Conservation (phyloP, 1,140 invertebrate species). For the Diabrotica undecimpunctata region DNA sequence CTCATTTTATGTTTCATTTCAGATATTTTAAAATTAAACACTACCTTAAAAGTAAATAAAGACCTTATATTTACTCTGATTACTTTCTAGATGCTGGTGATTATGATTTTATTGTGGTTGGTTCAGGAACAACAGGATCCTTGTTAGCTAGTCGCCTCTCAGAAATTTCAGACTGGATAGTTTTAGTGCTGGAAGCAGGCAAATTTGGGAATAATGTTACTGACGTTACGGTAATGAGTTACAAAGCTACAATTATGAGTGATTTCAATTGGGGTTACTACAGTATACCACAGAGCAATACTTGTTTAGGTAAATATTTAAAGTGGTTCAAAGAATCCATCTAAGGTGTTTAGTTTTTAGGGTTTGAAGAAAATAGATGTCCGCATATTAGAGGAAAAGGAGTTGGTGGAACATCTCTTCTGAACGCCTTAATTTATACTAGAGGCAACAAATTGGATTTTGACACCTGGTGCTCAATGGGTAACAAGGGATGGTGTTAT, state of each 20-base stretch:
- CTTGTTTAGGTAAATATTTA: slow-evolving; percentile 23
- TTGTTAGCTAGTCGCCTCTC: slow-evolving; percentile 79
- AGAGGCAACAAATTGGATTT: slow-evolving; percentile 62
- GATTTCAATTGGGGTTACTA: slow-evolving; percentile 67
- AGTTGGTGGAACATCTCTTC: slow-evolving; percentile 56
- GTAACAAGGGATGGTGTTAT: slow-evolving; percentile 64
- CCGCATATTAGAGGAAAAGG: slow-evolving; percentile 46
- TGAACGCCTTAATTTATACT: slow-evolving; percentile 65
- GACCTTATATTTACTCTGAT: no score
- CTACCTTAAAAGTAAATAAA: no score
- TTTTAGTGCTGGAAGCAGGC: slow-evolving; percentile 82
- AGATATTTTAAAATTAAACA: no score
- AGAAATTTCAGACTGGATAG: slow-evolving; percentile 71
- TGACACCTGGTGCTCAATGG: slow-evolving; percentile 65
- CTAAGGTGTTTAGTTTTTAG: slow-evolving; percentile 9
- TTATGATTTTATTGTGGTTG: slow-evolving; percentile 82
- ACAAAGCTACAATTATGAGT: slow-evolving; percentile 35
- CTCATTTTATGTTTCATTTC: no score
- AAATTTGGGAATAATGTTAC: slow-evolving; percentile 49
- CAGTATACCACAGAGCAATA: slow-evolving; percentile 47
- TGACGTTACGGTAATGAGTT: slow-evolving; percentile 55
- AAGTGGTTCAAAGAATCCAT: not conserved
- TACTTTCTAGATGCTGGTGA: not conserved
- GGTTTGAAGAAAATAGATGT: slow-evolving; percentile 33
- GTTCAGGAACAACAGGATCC: slow-evolving; percentile 82